A percentile compares a stretch with the other conserved stretches of the same genome.
These are phyloP conservation scores for Drosophila persimilis DNA, from an alignment of 1,140 invertebrate species.

Conservation along the genomic window DNA sequence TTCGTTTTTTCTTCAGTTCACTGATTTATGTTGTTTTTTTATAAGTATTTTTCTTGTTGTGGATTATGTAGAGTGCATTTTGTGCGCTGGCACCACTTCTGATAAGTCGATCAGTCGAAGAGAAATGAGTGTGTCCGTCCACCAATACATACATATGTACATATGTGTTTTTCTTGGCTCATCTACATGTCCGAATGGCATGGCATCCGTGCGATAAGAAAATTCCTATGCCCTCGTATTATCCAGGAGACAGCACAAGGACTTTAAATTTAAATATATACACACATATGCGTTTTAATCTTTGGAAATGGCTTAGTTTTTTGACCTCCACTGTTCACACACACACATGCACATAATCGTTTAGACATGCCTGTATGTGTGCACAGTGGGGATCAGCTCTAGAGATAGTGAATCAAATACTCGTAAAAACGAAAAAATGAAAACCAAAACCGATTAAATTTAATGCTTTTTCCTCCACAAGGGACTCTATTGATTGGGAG, in stretches of 20 bases:
- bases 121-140: slow-evolving; percentile 39
- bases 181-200: slow-evolving; percentile 36
- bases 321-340: no score
- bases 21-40: slow-evolving; percentile 35
- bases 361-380: slow-evolving; percentile 5
- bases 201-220: slow-evolving; percentile 37
- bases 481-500: slow-evolving; percentile 45
- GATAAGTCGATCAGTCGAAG: slow-evolving; percentile 31
- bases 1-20: slow-evolving; percentile 8
- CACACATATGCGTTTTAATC: neutral
- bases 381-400: slow-evolving; percentile 16
- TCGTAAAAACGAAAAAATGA: slow-evolving; percentile 31
- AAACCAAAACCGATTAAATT: slow-evolving; percentile 43
- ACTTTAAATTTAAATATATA: slow-evolving; percentile 5
- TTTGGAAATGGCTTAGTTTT: no score
- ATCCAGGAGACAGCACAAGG: neutral
- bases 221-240: neutral
- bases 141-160: slow-evolving; percentile 14
- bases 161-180: slow-evolving; percentile 22
- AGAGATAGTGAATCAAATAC: slow-evolving; percentile 36
- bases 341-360: neutral
- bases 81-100: slow-evolving; percentile 16
- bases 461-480: slow-evolving; percentile 34
- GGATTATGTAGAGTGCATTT: slow-evolving; percentile 53
- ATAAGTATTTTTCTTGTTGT: neutral